Conservation (phyloP, 1,140 invertebrate genomes). For the Pogonognathellus flavescens region DNA sequence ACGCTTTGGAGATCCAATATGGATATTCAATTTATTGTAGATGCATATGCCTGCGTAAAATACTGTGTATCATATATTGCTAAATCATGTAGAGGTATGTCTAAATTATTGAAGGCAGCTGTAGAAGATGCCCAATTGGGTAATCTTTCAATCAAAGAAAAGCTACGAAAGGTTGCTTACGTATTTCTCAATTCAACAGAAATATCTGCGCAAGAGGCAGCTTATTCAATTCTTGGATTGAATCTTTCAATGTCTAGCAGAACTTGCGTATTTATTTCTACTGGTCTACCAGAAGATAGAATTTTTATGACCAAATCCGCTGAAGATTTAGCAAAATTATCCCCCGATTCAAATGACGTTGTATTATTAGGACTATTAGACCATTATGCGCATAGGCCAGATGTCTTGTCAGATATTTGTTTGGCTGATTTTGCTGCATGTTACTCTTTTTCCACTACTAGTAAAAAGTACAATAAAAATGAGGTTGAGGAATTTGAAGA, state of each 20-base stretch:
- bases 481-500: neutral
- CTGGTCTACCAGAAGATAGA: constrained; percentile 27
- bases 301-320: constrained; percentile 3
- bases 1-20: constrained; percentile 65
- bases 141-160: constrained; percentile 10
- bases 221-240: neutral
- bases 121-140: constrained; percentile 4
- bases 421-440: constrained; percentile 39
- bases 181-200: constrained; percentile 14
- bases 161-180: neutral
- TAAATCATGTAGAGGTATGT: constrained; percentile 54
- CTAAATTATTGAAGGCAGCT: constrained; percentile 60
- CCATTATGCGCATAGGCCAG: constrained; percentile 53
- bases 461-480: too few relatives aligned
- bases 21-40: constrained; percentile 67
- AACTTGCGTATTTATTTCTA: neutral
- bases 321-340: constrained; percentile 15
- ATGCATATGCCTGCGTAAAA: constrained; percentile 67
- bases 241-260: constrained; percentile 15
- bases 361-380: constrained; percentile 16
- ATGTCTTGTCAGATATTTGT: constrained; percentile 27
- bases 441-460: constrained; percentile 12
- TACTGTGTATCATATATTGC: constrained; percentile 67
- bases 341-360: constrained; percentile 48
- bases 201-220: constrained; percentile 52